Percentiles rank a stretch among this genome's conserved stretches.
phyloP scores from a whole-genome alignment of 2,113 vertebrate species.

The Motacilla alba region DNA sequence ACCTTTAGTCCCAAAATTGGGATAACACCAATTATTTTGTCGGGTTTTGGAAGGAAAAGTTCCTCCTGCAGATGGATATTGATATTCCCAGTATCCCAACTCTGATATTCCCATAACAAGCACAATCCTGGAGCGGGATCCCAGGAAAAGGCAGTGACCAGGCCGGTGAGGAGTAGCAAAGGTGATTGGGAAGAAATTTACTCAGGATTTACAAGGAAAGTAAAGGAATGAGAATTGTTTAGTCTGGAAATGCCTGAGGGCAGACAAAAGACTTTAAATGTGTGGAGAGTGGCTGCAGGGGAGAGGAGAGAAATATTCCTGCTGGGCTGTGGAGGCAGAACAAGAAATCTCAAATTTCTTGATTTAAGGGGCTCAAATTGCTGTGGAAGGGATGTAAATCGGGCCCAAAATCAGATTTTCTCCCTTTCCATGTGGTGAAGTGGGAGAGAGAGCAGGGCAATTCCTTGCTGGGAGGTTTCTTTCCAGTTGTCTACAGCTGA shows the following conservation, averaged over 20 bases:
- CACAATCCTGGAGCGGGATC: not conserved
- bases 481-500: accelerated
- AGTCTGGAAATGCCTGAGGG: not conserved
- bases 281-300: not conserved
- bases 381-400: not conserved
- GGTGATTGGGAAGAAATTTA: not conserved
- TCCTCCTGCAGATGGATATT: not conserved
- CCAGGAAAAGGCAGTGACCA: not conserved
- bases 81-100: too few species aligned
- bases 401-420: not conserved
- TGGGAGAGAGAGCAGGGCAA: not conserved
- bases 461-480: not conserved
- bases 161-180: not conserved
- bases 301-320: not conserved
- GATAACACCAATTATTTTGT: not conserved
- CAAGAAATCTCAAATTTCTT: not conserved
- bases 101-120: not conserved
- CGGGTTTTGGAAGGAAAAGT: not conserved
- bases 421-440: not conserved
- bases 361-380: not conserved
- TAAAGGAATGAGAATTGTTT: not conserved
- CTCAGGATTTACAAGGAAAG: not conserved
- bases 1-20: not conserved
- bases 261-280: not conserved
- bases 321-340: not conserved